Evolutionary conservation across 2,888 invertebrate genomes (phyloP), one percentile per base, ranked within the genome.

Genomic region (Baronia brevicornis): DNA sequence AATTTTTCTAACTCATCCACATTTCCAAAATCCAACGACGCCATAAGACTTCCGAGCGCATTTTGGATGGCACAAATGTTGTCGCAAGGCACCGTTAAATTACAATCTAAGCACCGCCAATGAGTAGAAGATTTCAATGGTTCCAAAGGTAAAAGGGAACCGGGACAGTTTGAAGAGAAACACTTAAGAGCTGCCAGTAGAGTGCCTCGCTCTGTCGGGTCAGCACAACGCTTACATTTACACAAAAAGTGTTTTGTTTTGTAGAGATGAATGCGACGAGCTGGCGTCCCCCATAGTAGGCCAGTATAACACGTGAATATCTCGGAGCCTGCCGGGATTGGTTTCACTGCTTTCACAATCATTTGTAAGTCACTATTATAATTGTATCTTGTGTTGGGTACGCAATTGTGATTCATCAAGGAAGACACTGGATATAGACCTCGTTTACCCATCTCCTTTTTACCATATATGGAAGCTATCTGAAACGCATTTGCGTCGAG

Each of bases 401-500:
- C 68, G 56, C 92, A 92, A 33, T 74, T 84, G 59, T 92, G 92
- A 69, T 92, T 92, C 71, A 90, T 86, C 38, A 91, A 69, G 21
- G 88, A 87, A 1, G 88, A 86, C 35, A 90, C 77, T 10, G 91
- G 90, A 69, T 89, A 92, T 29, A 91, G 63, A 5, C 90, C 92
- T 41, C 89, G 80, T 41, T 86, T 61, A 51, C 85, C 86, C 50
- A 78, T 72, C 50, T 77, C 84, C 47, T 65, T 84, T 43, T 70
- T 77, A 38, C 69, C 79, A 41, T 60, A 78, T 8, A 61, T 58
- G 34, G 65, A 77, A 31, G 82, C 80, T 44, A 84, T 88, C 78
- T 90, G 89, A 58, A 88, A 91, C 18, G 91, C 89, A 58, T 90
- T 91, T 2, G 91, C 88, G 52, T 91, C 89, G 53, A 91, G 73